Evolutionary conservation across 2,113 vertebrate species (phyloP).

Genomic region (Daubentonia madagascariensis): DNA sequence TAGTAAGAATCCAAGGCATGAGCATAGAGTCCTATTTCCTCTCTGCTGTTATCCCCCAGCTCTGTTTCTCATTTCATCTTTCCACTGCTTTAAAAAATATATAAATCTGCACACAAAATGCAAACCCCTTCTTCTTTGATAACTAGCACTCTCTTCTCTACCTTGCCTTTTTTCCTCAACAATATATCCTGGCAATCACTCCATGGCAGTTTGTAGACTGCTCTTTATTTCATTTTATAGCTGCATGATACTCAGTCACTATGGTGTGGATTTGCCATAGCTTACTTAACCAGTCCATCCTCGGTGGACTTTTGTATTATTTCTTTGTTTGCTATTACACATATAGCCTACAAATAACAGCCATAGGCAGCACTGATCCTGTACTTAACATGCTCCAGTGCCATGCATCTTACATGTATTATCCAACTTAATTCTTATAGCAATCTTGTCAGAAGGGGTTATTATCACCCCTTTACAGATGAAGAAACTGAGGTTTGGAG

Average conservation of each 20-base stretch:
- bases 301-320: too few species aligned
- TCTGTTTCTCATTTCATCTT: background rate
- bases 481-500: background rate
- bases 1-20: background rate
- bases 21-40: background rate
- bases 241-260: background rate
- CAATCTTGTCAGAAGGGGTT: background rate
- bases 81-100: background rate
- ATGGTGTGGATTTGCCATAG: background rate
- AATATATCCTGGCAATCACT: background rate
- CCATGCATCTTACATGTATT: accelerated
- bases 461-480: background rate
- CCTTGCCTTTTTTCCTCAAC: background rate
- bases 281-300: background rate
- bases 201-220: background rate
- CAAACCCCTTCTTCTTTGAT: background rate
- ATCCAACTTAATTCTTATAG: background rate
- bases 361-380: accelerated
- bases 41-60: background rate
- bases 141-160: background rate
- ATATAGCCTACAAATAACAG: background rate
- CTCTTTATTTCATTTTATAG: background rate
- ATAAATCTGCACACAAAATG: background rate
- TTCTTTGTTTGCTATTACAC: background rate
- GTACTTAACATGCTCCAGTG: accelerated